A percentile compares a stretch with the other conserved stretches of the same genome.
Conservation (phyloP, 2,113 vertebrate species). For the Corythornis cristatus region DNA sequence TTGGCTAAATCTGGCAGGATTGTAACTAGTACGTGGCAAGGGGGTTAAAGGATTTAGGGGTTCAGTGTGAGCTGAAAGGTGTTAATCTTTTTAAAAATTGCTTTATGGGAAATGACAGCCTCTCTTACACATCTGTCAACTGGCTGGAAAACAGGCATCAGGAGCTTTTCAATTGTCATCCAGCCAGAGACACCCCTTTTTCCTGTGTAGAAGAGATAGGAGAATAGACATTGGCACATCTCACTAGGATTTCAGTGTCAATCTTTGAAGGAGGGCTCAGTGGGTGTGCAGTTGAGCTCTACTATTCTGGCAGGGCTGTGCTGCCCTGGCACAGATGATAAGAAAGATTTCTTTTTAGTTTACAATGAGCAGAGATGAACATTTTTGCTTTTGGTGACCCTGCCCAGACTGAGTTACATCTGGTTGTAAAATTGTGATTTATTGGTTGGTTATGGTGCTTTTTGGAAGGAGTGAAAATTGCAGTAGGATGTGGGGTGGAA, state of each 20-base stretch:
- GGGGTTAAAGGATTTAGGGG: neutral
- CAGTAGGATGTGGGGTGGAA: neutral
- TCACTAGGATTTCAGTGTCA: neutral
- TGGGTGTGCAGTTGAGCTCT: neutral
- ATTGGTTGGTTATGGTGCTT: neutral
- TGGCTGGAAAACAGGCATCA: neutral
- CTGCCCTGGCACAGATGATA: neutral
- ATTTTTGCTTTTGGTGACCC: neutral
- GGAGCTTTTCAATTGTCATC: neutral
- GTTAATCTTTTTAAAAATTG: neutral
- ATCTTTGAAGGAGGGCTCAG: neutral
- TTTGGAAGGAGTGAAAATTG: neutral
- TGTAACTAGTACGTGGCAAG: neutral
- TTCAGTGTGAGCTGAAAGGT: neutral
- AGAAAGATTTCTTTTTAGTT: neutral
- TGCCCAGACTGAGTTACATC: neutral
- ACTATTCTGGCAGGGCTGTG: neutral
- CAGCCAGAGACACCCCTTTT: neutral
- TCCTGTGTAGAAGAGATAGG: neutral
- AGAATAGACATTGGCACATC: neutral
- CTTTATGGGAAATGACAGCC: neutral
- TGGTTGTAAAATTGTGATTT: neutral
- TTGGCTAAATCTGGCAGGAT: neutral
- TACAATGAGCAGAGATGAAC: neutral
- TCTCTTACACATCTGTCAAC: neutral